Conservation (phyloP, 2,888 invertebrate genomes). For the Tenthredo amoena region DNA sequence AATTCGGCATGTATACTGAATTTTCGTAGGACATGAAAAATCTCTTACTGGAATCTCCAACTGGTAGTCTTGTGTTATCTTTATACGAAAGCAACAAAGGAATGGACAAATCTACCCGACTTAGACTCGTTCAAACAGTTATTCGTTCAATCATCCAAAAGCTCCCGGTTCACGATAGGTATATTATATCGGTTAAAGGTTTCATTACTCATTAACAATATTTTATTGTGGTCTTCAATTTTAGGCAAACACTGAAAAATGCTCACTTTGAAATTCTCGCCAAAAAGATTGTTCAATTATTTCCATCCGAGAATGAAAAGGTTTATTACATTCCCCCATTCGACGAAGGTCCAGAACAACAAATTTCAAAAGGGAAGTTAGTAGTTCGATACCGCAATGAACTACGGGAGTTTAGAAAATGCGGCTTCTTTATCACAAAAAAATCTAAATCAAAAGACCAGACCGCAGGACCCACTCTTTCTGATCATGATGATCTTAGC, state of each 20-base stretch:
- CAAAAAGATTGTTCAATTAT: background rate
- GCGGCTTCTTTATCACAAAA: background rate
- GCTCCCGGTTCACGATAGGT: background rate
- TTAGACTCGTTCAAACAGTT: background rate
- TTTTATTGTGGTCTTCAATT: background rate
- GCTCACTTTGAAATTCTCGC: background rate
- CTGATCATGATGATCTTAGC: background rate
- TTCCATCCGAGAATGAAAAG: background rate
- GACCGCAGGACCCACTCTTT: background rate
- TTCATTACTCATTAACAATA: background rate
- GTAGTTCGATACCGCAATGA: background rate
- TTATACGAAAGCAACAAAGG: background rate
- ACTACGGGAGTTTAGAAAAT: background rate
- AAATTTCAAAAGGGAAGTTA: conserved; percentile 11
- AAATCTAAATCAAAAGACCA: background rate
- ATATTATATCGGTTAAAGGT: background rate
- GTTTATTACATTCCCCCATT: background rate
- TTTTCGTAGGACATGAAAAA: background rate
- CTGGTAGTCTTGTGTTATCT: background rate
- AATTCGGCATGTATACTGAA: background rate
- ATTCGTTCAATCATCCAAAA: background rate
- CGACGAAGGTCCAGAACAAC: background rate
- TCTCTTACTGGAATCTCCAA: conserved; percentile 2
- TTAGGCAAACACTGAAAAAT: background rate
- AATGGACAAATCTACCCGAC: background rate